These are phyloP conservation scores for Euschistus heros DNA, from an alignment of 1,140 invertebrate genomes.

Conservation along the genomic window DNA sequence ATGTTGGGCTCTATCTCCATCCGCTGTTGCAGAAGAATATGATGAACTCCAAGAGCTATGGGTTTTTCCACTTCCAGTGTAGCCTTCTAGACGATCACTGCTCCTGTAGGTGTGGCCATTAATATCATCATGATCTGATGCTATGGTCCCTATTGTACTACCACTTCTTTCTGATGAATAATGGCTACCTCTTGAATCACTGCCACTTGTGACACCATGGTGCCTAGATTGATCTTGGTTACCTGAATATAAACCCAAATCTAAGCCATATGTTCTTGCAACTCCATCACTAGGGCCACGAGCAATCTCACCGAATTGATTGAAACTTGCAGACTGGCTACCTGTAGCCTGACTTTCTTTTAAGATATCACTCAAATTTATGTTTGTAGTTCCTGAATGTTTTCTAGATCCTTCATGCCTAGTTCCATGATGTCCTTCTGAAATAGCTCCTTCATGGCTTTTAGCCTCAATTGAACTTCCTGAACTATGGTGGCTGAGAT, in stretches of 20 bases:
- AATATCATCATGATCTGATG: neutral
- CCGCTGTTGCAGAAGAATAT: slow-evolving; percentile 5
- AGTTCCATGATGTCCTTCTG: neutral
- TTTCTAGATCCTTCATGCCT: neutral
- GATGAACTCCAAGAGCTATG: slow-evolving; percentile 13
- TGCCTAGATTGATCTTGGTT: neutral
- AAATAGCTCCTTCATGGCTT: neutral
- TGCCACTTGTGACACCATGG: too few species aligned
- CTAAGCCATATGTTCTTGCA: slow-evolving; percentile 28
- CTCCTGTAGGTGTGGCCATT: neutral
- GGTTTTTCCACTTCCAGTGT: neutral
- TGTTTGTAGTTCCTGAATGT: slow-evolving; percentile 8
- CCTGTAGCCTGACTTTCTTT: neutral
- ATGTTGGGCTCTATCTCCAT: slow-evolving; percentile 5
- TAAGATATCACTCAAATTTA: slow-evolving; percentile 16
- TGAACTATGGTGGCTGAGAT: neutral
- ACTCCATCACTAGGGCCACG: slow-evolving; percentile 27
- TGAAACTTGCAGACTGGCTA: slow-evolving; percentile 16
- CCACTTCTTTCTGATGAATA: neutral
- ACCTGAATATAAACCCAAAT: slow-evolving; percentile 22
- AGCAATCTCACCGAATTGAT: slow-evolving; percentile 24
- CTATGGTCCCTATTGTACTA: neutral
- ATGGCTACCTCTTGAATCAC: neutral
- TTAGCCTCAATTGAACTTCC: slow-evolving; percentile 8
- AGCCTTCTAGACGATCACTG: neutral